phyloP scores from a whole-genome alignment of 2,797 vertebrate species.

The Bradypodion ventrale region DNA sequence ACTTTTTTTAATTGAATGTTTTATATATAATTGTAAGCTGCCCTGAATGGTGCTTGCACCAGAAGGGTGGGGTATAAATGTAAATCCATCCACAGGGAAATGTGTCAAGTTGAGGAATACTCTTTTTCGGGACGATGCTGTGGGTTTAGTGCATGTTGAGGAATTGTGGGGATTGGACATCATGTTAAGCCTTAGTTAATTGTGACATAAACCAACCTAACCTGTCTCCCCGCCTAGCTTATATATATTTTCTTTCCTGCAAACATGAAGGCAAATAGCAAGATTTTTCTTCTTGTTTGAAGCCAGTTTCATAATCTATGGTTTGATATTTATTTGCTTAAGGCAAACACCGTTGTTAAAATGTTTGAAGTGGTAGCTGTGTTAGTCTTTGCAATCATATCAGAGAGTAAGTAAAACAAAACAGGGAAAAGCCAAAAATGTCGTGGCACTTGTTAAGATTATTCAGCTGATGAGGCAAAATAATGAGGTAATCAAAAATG shows the following conservation, averaged over 20 bases:
- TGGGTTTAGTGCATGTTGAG: neutral
- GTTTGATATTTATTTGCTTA: neutral
- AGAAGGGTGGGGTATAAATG: too few relatives aligned
- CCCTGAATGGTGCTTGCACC: too few relatives aligned
- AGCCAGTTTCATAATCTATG: neutral
- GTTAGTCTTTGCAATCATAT: too few relatives aligned
- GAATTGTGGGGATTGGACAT: neutral
- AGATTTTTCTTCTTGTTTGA: neutral
- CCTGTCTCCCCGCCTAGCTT: neutral
- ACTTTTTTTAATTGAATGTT: too few relatives aligned
- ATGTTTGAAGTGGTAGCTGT: too few relatives aligned
- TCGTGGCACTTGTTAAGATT: too few relatives aligned
- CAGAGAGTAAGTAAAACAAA: too few relatives aligned
- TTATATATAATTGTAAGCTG: too few relatives aligned
- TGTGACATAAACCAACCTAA: neutral
- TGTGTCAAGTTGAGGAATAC: neutral
- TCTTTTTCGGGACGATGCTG: neutral
- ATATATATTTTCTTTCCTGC: neutral
- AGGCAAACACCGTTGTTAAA: neutral
- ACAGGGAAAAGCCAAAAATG: too few relatives aligned
- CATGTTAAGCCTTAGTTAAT: neutral
- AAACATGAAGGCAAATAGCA: neutral
- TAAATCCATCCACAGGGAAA: neutral
- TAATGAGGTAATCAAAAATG: neutral
- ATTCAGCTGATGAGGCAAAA: neutral